Evolutionary conservation across 2,113 vertebrate species (phyloP).

Genomic region (Delphinapterus leucas): DNA sequence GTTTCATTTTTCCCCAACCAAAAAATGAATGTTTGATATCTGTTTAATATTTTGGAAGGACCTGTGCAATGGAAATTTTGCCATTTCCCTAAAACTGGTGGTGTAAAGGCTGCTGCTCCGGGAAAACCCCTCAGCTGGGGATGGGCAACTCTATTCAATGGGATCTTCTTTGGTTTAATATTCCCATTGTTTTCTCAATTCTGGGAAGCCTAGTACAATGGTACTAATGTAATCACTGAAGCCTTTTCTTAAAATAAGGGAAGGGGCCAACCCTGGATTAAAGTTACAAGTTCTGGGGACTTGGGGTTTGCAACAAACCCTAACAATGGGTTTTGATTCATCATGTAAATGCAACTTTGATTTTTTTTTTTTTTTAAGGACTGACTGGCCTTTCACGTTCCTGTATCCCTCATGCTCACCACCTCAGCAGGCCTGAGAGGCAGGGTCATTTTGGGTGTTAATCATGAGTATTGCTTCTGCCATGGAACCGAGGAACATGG

Average conservation of each 20-base stretch:
- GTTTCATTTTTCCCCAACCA: conserved; percentile 35
- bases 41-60: conserved; percentile 31
- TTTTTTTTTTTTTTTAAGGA: conserved; percentile 44
- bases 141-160: conserved; percentile 56
- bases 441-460: conserved; percentile 2
- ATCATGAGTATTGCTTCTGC: conserved; percentile 40
- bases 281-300: conserved; percentile 29
- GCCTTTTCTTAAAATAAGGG: conserved; percentile 62
- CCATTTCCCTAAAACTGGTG: conserved; percentile 2
- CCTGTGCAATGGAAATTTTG: conserved; percentile 13
- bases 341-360: conserved; percentile 40
- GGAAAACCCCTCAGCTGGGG: conserved; percentile 7
- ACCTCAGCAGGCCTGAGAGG: conserved; percentile 72
- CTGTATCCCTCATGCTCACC: conserved; percentile 31
- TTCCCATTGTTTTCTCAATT: conserved; percentile 67
- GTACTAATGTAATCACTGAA: conserved; percentile 63
- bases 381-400: conserved; percentile 39
- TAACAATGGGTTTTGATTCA: conserved; percentile 42
- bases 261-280: conserved; percentile 38
- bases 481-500: conserved; percentile 22
- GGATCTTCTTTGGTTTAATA: conserved; percentile 39
- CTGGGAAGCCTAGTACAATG: conserved; percentile 62
- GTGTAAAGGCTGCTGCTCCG: conserved; percentile 23
- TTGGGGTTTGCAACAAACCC: conserved; percentile 11
- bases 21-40: neutral